Conservation (phyloP, 2,113 vertebrate genomes). For the Xiphophorus hellerii region DNA sequence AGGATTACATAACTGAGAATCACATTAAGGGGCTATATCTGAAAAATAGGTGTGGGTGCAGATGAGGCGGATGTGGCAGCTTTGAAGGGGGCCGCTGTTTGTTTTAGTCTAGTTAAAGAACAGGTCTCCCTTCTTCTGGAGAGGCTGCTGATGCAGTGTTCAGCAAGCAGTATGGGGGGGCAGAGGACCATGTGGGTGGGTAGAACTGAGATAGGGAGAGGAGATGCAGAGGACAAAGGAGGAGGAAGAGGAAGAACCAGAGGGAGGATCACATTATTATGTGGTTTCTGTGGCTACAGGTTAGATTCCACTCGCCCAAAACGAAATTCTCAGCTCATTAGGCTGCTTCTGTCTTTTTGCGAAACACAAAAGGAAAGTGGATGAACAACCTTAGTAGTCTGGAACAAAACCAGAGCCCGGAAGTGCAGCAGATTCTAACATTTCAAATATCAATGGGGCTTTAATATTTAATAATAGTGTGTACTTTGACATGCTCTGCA, state of each 20-base stretch:
- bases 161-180: constrained; percentile 23
- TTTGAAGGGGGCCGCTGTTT: constrained; percentile 48
- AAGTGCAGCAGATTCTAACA: constrained; percentile 63
- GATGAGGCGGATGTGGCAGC: constrained; percentile 25
- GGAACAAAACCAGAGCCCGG: constrained; percentile 35
- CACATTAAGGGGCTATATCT: constrained; percentile 47
- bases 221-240: constrained; percentile 32
- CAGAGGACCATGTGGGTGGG: constrained; percentile 50
- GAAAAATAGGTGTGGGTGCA: constrained; percentile 54
- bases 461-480: constrained; percentile 53
- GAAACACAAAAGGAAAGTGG: constrained; percentile 12
- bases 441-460: constrained; percentile 58
- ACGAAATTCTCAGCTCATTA: constrained; percentile 52
- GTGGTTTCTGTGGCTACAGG: constrained; percentile 47
- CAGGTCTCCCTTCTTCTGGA: constrained; percentile 58
- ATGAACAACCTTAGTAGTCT: constrained; percentile 21
- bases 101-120: constrained; percentile 58
- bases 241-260: constrained; percentile 36
- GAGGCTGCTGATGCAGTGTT: constrained; percentile 57
- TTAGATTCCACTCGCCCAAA: constrained; percentile 37
- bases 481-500: constrained; percentile 23
- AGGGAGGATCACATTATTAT: constrained; percentile 49
- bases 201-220: constrained; percentile 45
- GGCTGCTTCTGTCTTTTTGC: constrained; percentile 37
- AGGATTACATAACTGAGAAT: constrained; percentile 58